Evolutionary conservation across 2,113 vertebrate species (phyloP), one percentile per base, ranked within the genome.

Genomic region (Caloenas nicobarica): DNA sequence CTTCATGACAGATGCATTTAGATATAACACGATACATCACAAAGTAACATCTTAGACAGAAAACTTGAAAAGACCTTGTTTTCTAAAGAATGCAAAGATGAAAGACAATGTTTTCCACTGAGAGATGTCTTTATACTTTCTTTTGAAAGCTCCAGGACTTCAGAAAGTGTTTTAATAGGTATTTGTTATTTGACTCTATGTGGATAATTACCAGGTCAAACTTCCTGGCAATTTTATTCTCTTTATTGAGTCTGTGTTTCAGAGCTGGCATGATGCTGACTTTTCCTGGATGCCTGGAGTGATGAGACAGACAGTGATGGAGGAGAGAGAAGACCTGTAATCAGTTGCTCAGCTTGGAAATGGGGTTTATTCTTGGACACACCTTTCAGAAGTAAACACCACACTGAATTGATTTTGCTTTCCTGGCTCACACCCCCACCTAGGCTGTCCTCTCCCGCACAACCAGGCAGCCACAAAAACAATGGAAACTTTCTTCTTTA

Each of bases 31-130:
- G 95, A 97, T 94, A 96, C 68, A 96, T 93, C 81, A 94, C 77
- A 96, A 95, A 92, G 90, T 46, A 94, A 94, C 74, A 81, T 94
- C 85, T 72, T 96, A 94, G 62, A 62, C 91, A 92, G 94, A 66
- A 95, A 83, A 90, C 93, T 95, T 96, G 68, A 96, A 96, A 96
- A 93, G 86, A 68, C 68, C 53, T 74, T 72, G 24, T 81, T 96
- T 97, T 97, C 95, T 96, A 93, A 96, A 96, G 96, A 95, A 93
- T 79, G 77, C 77, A 36, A 58, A 94, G 88, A 97, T 96, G 85
- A 97, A 97, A 96, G 95, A 91, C 84, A 91, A 79, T 81, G 62
- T 95, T 95, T 95, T 91, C 94, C 86, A 80, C 71, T n/a, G 69
- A 91, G 81, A 94, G 74, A 92, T 77, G 79, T 48, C 40, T 96